phyloP scores from a whole-genome alignment of 35 echinoderm and acorn worm species.

The Chiridota heheva region DNA sequence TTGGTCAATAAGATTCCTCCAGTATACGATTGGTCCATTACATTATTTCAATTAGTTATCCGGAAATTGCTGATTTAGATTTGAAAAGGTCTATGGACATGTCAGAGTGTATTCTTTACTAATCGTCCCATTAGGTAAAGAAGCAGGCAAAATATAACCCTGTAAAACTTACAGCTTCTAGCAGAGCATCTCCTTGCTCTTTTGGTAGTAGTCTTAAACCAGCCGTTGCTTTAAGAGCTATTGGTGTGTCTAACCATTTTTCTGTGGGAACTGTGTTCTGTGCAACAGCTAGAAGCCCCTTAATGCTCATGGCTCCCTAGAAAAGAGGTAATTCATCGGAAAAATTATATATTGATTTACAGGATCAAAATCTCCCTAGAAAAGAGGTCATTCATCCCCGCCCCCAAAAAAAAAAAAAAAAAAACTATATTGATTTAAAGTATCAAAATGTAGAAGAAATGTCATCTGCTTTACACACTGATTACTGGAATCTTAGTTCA shows the following conservation, averaged over 20 bases:
- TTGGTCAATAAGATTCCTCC: too few relatives aligned
- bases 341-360: not conserved
- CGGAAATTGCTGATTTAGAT: not conserved
- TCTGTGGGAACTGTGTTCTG: constrained; percentile 64
- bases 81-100: too few relatives aligned
- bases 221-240: constrained; percentile 94
- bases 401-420: too few relatives aligned
- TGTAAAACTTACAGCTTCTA: constrained; percentile 75
- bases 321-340: not conserved
- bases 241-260: constrained; percentile 69
- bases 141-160: too few relatives aligned
- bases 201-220: constrained; percentile 78
- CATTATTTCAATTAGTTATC: too few relatives aligned
- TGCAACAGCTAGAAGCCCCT: constrained; percentile 59
- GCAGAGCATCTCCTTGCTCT: constrained; percentile 65
- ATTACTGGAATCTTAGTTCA: too few relatives aligned
- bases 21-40: too few relatives aligned
- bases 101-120: not conserved
- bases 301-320: constrained; percentile 55
- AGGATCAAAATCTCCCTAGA: not conserved
- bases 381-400: not conserved
- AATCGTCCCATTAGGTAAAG: not conserved
- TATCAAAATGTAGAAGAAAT: too few relatives aligned
- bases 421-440: too few relatives aligned
- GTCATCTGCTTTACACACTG: too few relatives aligned